phyloP scores from a whole-genome alignment of 2,797 vertebrate species.

The Diglossa cyanea region DNA sequence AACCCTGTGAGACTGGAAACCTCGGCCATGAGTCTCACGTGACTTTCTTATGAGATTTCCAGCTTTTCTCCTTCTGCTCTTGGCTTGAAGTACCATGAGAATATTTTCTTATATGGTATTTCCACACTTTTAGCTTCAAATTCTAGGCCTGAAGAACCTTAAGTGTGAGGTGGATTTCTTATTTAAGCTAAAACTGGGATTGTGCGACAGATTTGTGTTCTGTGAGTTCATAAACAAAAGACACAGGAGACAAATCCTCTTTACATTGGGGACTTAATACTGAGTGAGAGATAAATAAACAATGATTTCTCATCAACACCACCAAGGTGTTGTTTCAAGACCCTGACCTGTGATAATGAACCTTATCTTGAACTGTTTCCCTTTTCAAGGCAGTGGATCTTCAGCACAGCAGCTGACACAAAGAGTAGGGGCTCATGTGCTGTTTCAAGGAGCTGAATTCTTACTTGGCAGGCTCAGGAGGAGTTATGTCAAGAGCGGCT shows the following conservation, averaged over 20 bases:
- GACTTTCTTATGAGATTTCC: slow-evolving; percentile 56
- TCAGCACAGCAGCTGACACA: not conserved
- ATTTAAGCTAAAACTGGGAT: not conserved
- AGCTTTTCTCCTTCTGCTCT: slow-evolving; percentile 37
- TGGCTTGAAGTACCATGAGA: slow-evolving; percentile 52
- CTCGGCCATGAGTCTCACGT: not conserved
- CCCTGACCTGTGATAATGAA: not conserved
- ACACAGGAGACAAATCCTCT: not conserved
- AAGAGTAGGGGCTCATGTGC: not conserved
- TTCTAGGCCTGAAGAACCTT: not conserved
- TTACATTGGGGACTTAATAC: not conserved
- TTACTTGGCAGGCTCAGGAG: slow-evolving; percentile 40
- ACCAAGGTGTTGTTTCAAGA: not conserved
- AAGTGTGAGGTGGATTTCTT: not conserved
- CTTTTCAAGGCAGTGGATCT: not conserved
- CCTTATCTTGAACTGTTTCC: not conserved
- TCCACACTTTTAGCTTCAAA: not conserved
- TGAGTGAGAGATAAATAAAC: not conserved
- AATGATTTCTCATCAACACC: not conserved
- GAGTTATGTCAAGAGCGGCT: slow-evolving; percentile 9
- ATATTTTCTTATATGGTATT: not conserved
- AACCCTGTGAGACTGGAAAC: not conserved
- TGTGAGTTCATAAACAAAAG: not conserved
- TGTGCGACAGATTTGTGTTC: not conserved
- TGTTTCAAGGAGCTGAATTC: slow-evolving; percentile 23